Base-by-base conservation (phyloP, 2,888 invertebrate species). In the Lacanobia oleracea region DNA sequence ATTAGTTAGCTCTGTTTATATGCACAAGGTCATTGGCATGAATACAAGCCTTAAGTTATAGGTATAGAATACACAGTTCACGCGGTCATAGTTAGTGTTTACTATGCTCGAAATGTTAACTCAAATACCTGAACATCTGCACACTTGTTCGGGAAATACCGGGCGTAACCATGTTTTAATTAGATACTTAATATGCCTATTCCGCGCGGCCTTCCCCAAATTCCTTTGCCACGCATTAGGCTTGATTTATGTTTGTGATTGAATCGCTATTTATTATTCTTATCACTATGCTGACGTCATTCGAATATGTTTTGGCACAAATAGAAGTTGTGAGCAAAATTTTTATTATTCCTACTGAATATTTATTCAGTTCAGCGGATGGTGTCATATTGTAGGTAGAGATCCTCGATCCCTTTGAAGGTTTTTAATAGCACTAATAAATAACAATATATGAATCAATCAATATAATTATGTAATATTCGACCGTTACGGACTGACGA, bases 221-320 rank as follows among this genome's bases (percentile, higher is more conserved):
- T 14, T 33, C 14, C 14, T 43, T 27, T 43, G 14, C 16, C 23
- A 37, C 23, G 7, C n/a, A 23, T 40, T 23, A 40, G 50, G 50
- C 23, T 33, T 7, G n/a, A 40, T 23, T 7, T 51, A 4, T 12
- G 21, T 3, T 4, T 51, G 21, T 21, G 51, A 23, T 18, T 10
- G 63, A 50, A 40, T n/a, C 14, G 16, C 14, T 23, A 23, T n/a
- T n/a, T n/a, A 18, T 23, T 64, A 51, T 64, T 64, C 21, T 27
- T 67, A 50, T 67, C 50, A 16, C 16, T 64, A 10, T 10, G 16
- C 1, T 53, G 65, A 65, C 65, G 27, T 67, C 65, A 67, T 51
- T 21, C 27, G 27, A 65, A 65, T 43, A 43, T 18, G 27, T 27
- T 51, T 43, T 43, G 51, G 16, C 65, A 51, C 40, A 7, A 51